Percentiles rank a stretch among this genome's conserved stretches.
These are phyloP conservation scores for Austrolebias charrua DNA, from an alignment of 2,797 vertebrate genomes.

Conservation along the genomic window DNA sequence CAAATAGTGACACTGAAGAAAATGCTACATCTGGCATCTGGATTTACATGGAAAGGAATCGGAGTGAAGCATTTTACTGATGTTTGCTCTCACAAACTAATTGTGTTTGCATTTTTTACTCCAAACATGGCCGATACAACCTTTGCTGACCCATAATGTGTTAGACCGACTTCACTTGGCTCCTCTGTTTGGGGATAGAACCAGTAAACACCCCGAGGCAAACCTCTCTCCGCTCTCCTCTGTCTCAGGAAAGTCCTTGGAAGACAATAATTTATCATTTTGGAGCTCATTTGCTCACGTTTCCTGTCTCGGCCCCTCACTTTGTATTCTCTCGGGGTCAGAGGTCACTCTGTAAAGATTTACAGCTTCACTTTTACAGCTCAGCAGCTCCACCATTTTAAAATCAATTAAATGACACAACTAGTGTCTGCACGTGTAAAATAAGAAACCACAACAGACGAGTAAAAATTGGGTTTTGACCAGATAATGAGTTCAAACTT, in stretches of 20 bases:
- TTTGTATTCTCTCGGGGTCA: constrained; percentile 40
- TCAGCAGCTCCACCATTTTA: constrained; percentile 15
- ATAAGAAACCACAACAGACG: constrained; percentile 13
- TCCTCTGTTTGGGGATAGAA: constrained; percentile 51
- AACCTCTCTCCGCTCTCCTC: not conserved
- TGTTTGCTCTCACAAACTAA: not conserved
- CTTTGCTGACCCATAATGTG: constrained; percentile 44
- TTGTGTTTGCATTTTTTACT: constrained; percentile 19
- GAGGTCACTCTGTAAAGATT: constrained; percentile 59
- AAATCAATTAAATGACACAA: not conserved
- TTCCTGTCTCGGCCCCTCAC: constrained; percentile 11
- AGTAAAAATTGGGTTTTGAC: too few relatives aligned
- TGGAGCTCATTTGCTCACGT: not conserved
- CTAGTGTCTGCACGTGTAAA: not conserved
- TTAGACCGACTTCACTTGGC: constrained; percentile 57
- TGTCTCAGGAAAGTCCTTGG: not conserved
- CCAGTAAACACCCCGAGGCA: constrained; percentile 43
- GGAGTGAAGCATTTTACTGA: not conserved
- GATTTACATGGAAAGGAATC: not conserved
- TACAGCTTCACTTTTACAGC: constrained; percentile 43
- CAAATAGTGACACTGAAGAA: not conserved
- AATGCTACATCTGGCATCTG: not conserved
- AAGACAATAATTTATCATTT: not conserved
- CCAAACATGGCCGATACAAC: constrained; percentile 14
- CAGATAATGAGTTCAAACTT: not conserved